Conservation (phyloP, 2,113 vertebrate species). For the Sylvicapra grimmia region DNA sequence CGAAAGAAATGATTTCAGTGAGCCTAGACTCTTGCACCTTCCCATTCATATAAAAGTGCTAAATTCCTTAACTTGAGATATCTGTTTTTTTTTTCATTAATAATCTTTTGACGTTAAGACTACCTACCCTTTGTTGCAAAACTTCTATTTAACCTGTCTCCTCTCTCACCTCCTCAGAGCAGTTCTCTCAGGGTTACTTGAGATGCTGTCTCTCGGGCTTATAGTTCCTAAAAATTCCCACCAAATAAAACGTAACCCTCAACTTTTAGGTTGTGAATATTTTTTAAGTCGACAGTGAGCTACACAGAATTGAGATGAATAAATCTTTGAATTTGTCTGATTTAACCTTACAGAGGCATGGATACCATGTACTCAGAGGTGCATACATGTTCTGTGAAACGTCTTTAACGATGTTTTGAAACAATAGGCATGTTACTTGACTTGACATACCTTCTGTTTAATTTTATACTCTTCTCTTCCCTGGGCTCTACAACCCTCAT, state of each 20-base stretch:
- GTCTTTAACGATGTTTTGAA: background rate
- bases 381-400: background rate
- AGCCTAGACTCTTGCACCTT: background rate
- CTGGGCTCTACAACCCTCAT: background rate
- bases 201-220: background rate
- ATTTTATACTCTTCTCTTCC: background rate
- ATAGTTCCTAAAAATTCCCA: background rate
- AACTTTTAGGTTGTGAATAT: background rate
- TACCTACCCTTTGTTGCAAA: background rate
- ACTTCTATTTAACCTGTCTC: background rate
- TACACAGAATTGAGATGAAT: background rate
- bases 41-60: background rate
- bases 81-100: background rate
- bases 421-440: background rate
- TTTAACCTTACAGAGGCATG: background rate
- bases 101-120: background rate
- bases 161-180: background rate
- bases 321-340: background rate
- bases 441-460: background rate
- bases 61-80: background rate
- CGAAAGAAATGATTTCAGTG: background rate
- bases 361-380: background rate
- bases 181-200: background rate
- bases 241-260: background rate
- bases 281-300: background rate